Conservation (phyloP, 2,113 vertebrate species). For the Ptilorrhoa leucosticta region DNA sequence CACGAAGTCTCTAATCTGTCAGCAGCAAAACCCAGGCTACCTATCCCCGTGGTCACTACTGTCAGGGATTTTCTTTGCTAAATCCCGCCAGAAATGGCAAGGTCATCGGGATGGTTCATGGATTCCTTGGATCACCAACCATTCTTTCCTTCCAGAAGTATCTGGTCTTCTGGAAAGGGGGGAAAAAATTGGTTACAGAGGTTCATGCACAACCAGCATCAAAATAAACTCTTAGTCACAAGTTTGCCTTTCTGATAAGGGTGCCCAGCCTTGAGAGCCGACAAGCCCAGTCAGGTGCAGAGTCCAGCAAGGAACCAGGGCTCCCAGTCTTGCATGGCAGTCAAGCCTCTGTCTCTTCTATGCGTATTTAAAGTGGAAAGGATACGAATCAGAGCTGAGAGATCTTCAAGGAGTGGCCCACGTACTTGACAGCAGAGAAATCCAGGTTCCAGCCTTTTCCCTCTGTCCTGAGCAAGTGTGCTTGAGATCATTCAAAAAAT, state of each 20-base stretch:
- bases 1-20: not conserved
- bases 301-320: not conserved
- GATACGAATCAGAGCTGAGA: not conserved
- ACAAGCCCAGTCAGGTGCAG: not conserved
- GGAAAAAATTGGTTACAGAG: not conserved
- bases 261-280: not conserved
- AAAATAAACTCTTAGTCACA: not conserved
- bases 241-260: not conserved
- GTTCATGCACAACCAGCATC: not conserved
- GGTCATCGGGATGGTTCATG: not conserved
- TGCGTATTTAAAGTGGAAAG: accelerated
- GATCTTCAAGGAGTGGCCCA: not conserved
- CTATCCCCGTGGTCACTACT: not conserved
- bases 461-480: not conserved
- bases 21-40: not conserved
- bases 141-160: not conserved
- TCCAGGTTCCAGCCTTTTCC: not conserved
- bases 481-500: not conserved
- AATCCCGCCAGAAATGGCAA: accelerated
- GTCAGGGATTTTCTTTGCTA: not conserved
- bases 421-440: not conserved
- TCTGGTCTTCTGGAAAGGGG: not conserved
- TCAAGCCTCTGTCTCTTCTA: not conserved
- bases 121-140: not conserved
- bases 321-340: accelerated